Percentiles rank a stretch among this genome's conserved stretches.
Conservation (phyloP, 2,113 vertebrate species). For the Arenaria interpres region DNA sequence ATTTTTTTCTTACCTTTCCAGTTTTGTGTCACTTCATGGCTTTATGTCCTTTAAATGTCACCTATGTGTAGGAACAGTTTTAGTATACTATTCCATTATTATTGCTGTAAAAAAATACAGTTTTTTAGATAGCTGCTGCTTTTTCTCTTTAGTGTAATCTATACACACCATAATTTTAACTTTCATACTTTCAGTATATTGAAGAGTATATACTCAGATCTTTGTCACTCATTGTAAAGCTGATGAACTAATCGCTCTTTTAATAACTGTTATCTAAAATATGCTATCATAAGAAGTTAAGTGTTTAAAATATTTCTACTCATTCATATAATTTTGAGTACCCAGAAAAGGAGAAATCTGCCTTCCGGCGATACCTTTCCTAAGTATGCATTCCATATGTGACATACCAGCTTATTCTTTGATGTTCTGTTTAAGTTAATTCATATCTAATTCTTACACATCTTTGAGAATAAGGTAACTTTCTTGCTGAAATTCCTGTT, state of each 20-base stretch:
- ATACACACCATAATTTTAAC: neutral
- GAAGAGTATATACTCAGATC: neutral
- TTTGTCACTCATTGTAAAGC: neutral
- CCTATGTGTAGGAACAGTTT: neutral
- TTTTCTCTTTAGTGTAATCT: neutral
- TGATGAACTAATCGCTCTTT: neutral
- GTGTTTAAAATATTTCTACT: neutral
- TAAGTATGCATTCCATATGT: rapidly evolving
- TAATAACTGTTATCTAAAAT: neutral
- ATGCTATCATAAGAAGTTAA: neutral
- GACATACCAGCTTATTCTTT: neutral
- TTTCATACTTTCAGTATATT: neutral
- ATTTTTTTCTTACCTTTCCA: neutral
- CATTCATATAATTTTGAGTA: neutral
- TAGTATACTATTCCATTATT: neutral
- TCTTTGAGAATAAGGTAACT: neutral
- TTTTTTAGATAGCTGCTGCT: neutral
- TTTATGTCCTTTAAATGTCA: neutral
- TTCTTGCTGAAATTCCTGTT: neutral
- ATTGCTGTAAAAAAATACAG: neutral
- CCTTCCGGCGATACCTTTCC: neutral
- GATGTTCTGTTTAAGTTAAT: neutral
- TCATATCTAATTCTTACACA: neutral
- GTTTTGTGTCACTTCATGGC: neutral
- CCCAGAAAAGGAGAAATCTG: neutral